Percentiles rank a stretch among this genome's conserved stretches.
Evolutionary conservation across 1,140 invertebrate genomes (phyloP).

Genomic region (Helicorthomorpha holstii): DNA sequence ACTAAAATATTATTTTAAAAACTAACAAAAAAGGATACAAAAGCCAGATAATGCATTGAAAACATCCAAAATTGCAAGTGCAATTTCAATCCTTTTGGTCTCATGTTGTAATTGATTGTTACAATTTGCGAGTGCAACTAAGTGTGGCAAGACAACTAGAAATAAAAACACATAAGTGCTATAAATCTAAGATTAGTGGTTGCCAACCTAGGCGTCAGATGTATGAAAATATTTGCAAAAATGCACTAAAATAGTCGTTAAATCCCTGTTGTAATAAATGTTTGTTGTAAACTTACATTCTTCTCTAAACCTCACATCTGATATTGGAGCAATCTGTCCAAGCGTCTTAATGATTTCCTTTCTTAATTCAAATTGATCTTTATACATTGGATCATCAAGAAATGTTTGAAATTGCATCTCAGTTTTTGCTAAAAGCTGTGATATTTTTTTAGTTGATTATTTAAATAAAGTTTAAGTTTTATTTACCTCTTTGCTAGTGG

Average conservation of each 20-base stretch:
- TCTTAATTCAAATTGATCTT: slow-evolving; percentile 26
- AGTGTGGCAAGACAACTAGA: slow-evolving; percentile 43
- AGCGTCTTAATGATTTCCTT: slow-evolving; percentile 28
- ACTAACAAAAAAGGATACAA: slow-evolving; percentile 24
- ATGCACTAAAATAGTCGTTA: background rate
- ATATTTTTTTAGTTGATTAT: background rate
- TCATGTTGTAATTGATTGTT: slow-evolving; percentile 34
- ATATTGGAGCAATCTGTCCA: slow-evolving; percentile 26
- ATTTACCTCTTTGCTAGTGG: slow-evolving; percentile 31
- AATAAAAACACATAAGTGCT: slow-evolving; percentile 13
- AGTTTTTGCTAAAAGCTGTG: slow-evolving; percentile 45
- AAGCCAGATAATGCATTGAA: slow-evolving; percentile 47
- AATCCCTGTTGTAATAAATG: background rate
- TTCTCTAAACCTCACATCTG: slow-evolving; percentile 29
- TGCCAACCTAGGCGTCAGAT: background rate
- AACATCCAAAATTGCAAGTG: slow-evolving; percentile 41
- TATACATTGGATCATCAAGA: slow-evolving; percentile 32
- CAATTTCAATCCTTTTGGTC: slow-evolving; percentile 36
- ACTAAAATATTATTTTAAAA: background rate
- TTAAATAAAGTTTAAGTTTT: background rate
- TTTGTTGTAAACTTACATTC: slow-evolving; percentile 25
- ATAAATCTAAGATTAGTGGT: background rate
- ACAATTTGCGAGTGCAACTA: slow-evolving; percentile 37
- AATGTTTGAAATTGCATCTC: slow-evolving; percentile 52
- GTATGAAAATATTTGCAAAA: background rate